Conservation (phyloP, 2,797 vertebrate genomes). For the Manis javanica region DNA sequence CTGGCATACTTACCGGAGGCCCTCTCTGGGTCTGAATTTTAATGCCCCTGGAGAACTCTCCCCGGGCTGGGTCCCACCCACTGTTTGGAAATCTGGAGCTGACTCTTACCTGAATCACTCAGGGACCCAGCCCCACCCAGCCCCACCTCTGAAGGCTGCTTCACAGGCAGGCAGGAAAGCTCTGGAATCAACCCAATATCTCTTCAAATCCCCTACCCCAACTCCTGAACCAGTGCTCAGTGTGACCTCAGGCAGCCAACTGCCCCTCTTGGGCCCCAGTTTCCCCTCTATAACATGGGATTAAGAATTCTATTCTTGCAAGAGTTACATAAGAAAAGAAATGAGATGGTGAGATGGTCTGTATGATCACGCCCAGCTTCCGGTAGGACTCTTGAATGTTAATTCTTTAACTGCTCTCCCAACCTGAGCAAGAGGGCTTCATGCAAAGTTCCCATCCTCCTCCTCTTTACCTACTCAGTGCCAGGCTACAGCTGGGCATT, state of each 20-base stretch:
- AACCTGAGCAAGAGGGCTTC: neutral
- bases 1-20: neutral
- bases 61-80: conserved; percentile 16
- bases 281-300: neutral
- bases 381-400: neutral
- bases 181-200: neutral
- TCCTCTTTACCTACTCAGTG: neutral
- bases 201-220: neutral
- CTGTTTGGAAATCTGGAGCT: conserved; percentile 60
- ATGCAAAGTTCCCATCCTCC: neutral
- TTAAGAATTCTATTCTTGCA: neutral
- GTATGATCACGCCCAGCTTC: neutral
- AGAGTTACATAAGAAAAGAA: neutral
- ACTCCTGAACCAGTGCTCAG: neutral
- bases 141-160: conserved; percentile 48
- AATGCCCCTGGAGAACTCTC: neutral
- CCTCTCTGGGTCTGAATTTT: neutral
- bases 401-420: neutral
- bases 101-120: conserved; percentile 77
- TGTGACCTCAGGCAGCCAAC: neutral
- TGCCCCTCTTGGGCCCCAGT: neutral
- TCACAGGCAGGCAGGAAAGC: neutral
- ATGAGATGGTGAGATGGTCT: neutral
- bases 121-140: conserved; percentile 3
- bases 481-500: neutral